Evolutionary conservation across 2,113 vertebrate genomes (phyloP), one percentile per base, ranked within the genome.

Genomic region (Chauna torquata): DNA sequence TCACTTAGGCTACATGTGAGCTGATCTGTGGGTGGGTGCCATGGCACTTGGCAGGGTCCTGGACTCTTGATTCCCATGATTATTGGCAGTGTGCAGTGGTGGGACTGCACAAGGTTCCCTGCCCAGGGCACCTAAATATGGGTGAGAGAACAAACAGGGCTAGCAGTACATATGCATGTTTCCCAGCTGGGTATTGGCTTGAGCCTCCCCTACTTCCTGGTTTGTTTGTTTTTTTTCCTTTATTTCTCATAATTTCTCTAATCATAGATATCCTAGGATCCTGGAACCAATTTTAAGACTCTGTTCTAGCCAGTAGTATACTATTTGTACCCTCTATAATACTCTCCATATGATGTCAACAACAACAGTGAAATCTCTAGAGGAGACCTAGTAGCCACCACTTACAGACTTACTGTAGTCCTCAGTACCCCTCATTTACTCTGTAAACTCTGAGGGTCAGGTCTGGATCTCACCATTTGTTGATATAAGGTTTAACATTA

Each of bases 41-140:
- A 17, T 32, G 71, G 27, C 68, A 36, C 47, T 72, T 34, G 28
- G 24, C 30, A 52, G 8, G 16, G 10, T 34, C 23, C 18, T n/a
- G 24, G 20, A 57, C 17, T 36, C 58, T n/a, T 0, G 0, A 4
- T 47, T 90, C 16, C 18, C 5, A 36, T 40, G 16, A n/a, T 27
- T 68, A 4, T 14, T 40, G 44, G 24, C 44, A 52, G 4, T 1
- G 4, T 0, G 0, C 49, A 57, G 49, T n/a, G 58, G 28, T 1
- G 24, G 27, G 27, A 62, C 18, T 12, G 66, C 62, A 64, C 28
- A 28, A 42, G 16, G 16, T 40, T 64, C 36, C 61, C 62, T 65
- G 27, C 13, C 17, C 49, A 38, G 19, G n/a, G 64, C 8, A 70
- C 8, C 13, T 44, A 23, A 38, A 50, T 50, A 66, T 0, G 1